Base-by-base conservation (phyloP, 2,113 vertebrate genomes). In the Acanthisitta chloris region DNA sequence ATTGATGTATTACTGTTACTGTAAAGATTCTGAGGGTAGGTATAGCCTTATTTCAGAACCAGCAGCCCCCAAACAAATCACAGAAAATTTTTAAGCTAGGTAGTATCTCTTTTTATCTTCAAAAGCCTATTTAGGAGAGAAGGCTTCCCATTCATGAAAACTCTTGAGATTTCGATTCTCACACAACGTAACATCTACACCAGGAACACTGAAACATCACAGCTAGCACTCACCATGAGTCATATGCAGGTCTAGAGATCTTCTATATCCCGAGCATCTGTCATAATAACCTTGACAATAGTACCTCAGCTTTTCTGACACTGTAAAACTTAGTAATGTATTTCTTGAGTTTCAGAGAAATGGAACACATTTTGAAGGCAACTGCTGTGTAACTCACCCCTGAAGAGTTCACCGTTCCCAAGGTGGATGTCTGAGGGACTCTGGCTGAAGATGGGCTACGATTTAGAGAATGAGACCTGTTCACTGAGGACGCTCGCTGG, bases 381-480 rank as follows among this genome's bases (percentile, higher is more conserved):
- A 40, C 16, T 12, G 9, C 54, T 76, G 34, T 58, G 57, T 59
- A 84, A 98, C 99, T 99, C 98, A 99, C 99, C 98, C 97, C 97
- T 46, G 97, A 97, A 69, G 98, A 97, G 92, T 98, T 98, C 88
- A 98, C 92, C 71, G 98, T 97, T 92, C 98, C 98, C 95, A 97
- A 83, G 86, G 98, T 98, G 96, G 97, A 97, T 96, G 98, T 96
- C 80, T 98, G 99, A 86, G 98, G 97, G 51, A 98, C 97, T 54
- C 98, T 98, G 72, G 96, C 91, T 24, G 98, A 95, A 80, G 99
- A 98, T 70, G 98, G 98, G 86, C 98, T 98, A 54, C 99, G 99
- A 94, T 98, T 99, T 86, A 99, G 96, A 93, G 98, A 97, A 96
- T 96, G 90, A 95, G 98, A 99, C 89, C 99, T 81, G 88, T 96